Base-by-base conservation (phyloP, 30 jellyfish, hydroid and myxozoan genomes). In the Sanderia malayensis region DNA sequence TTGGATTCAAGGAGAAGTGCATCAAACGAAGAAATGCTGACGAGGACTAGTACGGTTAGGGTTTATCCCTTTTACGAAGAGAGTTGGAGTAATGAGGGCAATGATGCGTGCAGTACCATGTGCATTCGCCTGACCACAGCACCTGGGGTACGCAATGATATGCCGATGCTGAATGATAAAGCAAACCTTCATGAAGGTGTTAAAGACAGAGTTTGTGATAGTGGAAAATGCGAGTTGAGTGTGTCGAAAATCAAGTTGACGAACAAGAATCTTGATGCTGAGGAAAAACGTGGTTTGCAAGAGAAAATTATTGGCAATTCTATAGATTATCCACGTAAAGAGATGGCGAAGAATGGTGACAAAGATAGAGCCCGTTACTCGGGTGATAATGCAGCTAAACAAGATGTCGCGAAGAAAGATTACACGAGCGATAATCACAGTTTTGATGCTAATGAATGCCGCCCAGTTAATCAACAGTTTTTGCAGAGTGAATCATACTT, bases 41-140 rank as follows among this genome's bases (percentile, higher is more conserved):
- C n/a, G n/a, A 34, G 62, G 21, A 37, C 89, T 4, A 65, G 61
- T 37, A 78, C 59, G 31, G 70, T 78, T 1, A 24, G 76, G 32
- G 23, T 78, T 21, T 78, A 64, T 67, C 89, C 89, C 18, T 78
- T 78, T 65, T 66, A 66, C 62, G 89, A 78, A 66, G 45, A 67
- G 23, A 49, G 21, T 8, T 78, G 89, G 89, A 27, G 2, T 22
- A 71, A 47, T 3, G 85, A 24, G 15, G 29, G 57, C 20, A 24
- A 4, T 6, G 10, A 37, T 4, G 6, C 52, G 6, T 4, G 10
- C 6, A 13, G 13, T 4, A 37, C 6, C 13, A 37, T 37, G 52
- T 4, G 6, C 10, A 4, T 4, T 37, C 52, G 13, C 13, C 13
- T 13, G 13, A 37, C 52, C 13, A 37, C 10, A 4, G 13, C 52